A percentile compares a stretch with the other conserved stretches of the same genome.
phyloP scores from a whole-genome alignment of 2,888 invertebrate species.

The Pterostichus madidus region DNA sequence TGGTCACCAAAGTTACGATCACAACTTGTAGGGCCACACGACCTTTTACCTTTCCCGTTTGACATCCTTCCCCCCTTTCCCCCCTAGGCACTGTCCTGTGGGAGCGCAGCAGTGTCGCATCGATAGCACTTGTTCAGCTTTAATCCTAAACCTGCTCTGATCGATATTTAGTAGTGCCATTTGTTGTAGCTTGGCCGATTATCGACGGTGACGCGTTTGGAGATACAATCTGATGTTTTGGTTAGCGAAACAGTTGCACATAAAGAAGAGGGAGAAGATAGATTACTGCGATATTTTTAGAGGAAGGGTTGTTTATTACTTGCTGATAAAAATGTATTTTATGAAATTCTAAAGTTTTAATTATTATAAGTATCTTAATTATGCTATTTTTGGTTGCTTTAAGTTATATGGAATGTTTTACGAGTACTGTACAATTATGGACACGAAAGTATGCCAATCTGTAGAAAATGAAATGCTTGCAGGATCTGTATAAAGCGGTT shows the following conservation, averaged over 20 bases:
- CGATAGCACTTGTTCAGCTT: conserved; percentile 52
- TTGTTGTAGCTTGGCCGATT: conserved; percentile 41
- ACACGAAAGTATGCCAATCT: too few relatives aligned
- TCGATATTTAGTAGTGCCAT: conserved; percentile 58
- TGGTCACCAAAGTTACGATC: neutral
- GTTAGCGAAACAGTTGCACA: conserved; percentile 34
- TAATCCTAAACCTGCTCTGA: conserved; percentile 45
- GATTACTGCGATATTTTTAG: too few relatives aligned
- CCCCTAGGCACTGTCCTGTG: neutral
- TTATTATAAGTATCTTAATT: too few relatives aligned
- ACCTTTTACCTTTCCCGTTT: conserved; percentile 37
- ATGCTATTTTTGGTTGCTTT: too few relatives aligned
- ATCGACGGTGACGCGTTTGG: conserved; percentile 5
- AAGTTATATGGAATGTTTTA: too few relatives aligned
- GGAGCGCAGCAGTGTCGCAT: neutral
- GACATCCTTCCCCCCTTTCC: neutral
- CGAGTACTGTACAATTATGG: too few relatives aligned
- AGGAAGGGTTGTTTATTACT: too few relatives aligned
- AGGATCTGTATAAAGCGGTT: too few relatives aligned
- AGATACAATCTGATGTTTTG: neutral
- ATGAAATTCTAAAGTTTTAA: too few relatives aligned
- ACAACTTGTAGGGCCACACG: conserved; percentile 5
- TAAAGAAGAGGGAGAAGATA: neutral
- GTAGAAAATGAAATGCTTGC: too few relatives aligned
- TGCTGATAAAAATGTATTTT: too few relatives aligned